Evolutionary conservation across 2,888 invertebrate species (phyloP).

Genomic region (Acronicta aceris): DNA sequence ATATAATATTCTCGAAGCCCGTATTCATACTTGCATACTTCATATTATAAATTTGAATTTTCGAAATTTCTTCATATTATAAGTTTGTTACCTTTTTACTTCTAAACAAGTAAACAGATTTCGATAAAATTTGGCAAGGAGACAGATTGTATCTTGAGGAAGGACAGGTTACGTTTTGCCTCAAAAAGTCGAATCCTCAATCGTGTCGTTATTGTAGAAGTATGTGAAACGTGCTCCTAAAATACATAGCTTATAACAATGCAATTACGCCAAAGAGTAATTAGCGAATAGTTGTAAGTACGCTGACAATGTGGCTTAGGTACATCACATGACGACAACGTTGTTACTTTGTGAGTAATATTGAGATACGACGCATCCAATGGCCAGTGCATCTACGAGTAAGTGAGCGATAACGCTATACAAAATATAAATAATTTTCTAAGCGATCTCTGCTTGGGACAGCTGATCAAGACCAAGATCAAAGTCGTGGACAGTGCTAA

Average conservation of each 20-base stretch:
- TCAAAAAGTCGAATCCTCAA: too few species aligned
- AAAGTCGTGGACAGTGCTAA: too few species aligned
- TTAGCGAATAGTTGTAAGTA: constrained; percentile 19
- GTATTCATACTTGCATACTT: background rate
- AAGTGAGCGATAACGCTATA: background rate
- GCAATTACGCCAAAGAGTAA: constrained; percentile 37
- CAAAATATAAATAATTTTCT: background rate
- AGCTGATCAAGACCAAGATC: too few species aligned
- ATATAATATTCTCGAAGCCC: background rate
- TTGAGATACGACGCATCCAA: constrained; percentile 21
- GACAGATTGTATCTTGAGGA: too few species aligned
- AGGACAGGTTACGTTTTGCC: too few species aligned
- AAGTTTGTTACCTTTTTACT: too few species aligned
- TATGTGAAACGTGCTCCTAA: constrained; percentile 21
- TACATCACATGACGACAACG: constrained; percentile 44
- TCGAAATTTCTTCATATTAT: too few species aligned
- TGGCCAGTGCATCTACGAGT: background rate
- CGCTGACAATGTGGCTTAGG: constrained; percentile 43
- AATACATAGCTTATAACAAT: constrained; percentile 33
- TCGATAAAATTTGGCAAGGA: too few species aligned
- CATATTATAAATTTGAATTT: too few species aligned
- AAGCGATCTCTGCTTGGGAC: too few species aligned
- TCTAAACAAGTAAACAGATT: too few species aligned
- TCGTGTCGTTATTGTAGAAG: too few species aligned
- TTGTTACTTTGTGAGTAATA: constrained; percentile 32